phyloP scores from a whole-genome alignment of 92 coral and sea anemone genomes.

The Porites divaricata region DNA sequence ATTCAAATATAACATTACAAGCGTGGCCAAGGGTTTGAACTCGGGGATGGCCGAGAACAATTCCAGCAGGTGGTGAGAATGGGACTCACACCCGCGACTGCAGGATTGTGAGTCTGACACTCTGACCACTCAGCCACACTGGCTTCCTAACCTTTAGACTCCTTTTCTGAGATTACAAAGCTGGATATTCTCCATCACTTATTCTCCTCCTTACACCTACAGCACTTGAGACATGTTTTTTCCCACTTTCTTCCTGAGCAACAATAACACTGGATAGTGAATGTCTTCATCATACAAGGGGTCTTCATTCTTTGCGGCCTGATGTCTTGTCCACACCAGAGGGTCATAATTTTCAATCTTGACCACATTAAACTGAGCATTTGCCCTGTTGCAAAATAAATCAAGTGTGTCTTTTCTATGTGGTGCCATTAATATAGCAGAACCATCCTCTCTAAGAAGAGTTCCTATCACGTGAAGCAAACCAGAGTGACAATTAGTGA shows the following conservation, averaged over 20 bases:
- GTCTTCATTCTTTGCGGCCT: slow-evolving; percentile 18
- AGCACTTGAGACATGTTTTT: neutral
- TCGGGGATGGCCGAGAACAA: too few species aligned
- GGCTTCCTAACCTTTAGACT: too few species aligned
- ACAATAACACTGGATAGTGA: slow-evolving; percentile 64
- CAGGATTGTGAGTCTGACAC: too few species aligned
- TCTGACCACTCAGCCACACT: too few species aligned
- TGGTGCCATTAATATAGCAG: slow-evolving; percentile 29
- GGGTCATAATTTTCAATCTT: slow-evolving; percentile 34
- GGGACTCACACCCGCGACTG: too few species aligned
- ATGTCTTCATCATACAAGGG: slow-evolving; percentile 63
- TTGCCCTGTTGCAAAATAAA: slow-evolving; percentile 37
- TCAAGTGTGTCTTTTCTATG: slow-evolving; percentile 27
- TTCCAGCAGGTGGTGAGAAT: too few species aligned
- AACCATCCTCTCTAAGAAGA: slow-evolving; percentile 40
- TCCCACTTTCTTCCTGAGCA: slow-evolving; percentile 30
- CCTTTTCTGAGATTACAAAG: too few species aligned
- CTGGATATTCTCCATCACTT: too few species aligned
- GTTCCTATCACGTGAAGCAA: slow-evolving; percentile 46
- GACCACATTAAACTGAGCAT: neutral
- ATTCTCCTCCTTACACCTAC: neutral
- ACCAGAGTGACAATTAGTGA: slow-evolving; percentile 51
- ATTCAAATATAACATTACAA: too few species aligned
- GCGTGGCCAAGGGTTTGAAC: too few species aligned
- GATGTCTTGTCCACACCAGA: slow-evolving; percentile 41